These are phyloP conservation scores for Siniperca chuatsi DNA, from an alignment of 2,113 vertebrate species.

Conservation along the genomic window DNA sequence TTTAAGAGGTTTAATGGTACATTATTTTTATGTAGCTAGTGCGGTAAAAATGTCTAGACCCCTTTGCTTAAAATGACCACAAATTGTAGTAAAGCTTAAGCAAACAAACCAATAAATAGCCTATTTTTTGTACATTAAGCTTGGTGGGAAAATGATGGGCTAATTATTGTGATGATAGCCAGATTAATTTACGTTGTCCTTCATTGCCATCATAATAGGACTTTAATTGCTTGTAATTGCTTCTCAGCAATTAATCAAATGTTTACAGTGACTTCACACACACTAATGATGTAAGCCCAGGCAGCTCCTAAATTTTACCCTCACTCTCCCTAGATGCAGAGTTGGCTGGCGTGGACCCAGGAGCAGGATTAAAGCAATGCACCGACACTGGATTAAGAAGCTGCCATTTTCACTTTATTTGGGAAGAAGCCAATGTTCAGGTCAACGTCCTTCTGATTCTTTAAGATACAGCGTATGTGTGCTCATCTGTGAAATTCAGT, in stretches of 20 bases:
- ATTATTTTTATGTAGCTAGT: background rate
- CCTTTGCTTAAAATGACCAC: conserved; percentile 13
- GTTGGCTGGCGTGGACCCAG: conserved; percentile 32
- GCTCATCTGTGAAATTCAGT: background rate
- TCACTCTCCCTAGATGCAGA: background rate
- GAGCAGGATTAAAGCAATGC: conserved; percentile 33
- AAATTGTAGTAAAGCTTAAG: background rate
- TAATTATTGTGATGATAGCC: conserved; percentile 72
- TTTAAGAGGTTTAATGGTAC: background rate
- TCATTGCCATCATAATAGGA: conserved; percentile 70
- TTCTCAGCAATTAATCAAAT: conserved; percentile 71
- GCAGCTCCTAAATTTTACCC: conserved; percentile 30
- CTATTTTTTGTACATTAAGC: conserved; percentile 1
- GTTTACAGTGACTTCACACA: conserved; percentile 72
- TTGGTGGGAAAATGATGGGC: conserved; percentile 34
- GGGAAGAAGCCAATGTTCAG: background rate
- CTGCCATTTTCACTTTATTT: conserved; percentile 44
- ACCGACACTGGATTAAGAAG: conserved; percentile 53
- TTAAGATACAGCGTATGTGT: background rate
- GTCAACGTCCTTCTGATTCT: conserved; percentile 2
- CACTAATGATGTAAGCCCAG: conserved; percentile 37
- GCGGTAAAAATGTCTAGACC: background rate
- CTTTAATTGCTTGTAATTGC: conserved; percentile 80
- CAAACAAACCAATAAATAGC: conserved; percentile 36
- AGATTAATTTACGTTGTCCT: conserved; percentile 71